Base-by-base conservation (phyloP, 2,797 vertebrate species). In the Epinephelus malabaricus region DNA sequence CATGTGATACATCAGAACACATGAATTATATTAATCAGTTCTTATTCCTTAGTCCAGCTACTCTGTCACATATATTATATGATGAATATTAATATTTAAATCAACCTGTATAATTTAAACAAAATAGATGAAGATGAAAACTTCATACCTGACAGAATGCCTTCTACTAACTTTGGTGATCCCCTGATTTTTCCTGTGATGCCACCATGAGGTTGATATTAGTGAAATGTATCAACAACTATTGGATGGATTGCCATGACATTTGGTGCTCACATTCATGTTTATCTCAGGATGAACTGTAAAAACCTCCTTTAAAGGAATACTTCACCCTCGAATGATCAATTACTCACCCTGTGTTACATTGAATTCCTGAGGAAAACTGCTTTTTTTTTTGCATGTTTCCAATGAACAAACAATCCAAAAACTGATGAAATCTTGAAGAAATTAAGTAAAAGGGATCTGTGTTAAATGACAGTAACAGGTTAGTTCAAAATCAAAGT, bases 1-100 rank as follows among this genome's bases (percentile, higher is more conserved):
- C 78, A 86, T 78, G 71, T 34, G 56, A 60, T 67, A 85, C 84
- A 83, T 87, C 56, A 60, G 62, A 85, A 88, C 78, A 67, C 58
- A 58, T 76, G 27, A 5, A 86, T 92, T 81, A 87, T 72, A 62
- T 61, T 73, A 73, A 87, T 79, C 54, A 81, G 2, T 74, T 67
- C 47, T 49, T 51, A 73, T 77, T 74, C 76, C 47, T 34, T n/a
- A 3, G 19, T 69, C 19, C 56, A 69, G 59, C 45, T 27, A 14
- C 69, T 75, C 49, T 17, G 11, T 49, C 15, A 59, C 30, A 65
- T 50, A 62, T 74, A 65, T 69, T 23, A 61, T 6, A 38, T 23
- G 7, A 34, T 81, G 76, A 78, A 87, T 87, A 85, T 61, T 72
- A 82, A 86, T 86, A 45, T 23, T 21, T 38, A 27, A 69, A 81